Base-by-base conservation (phyloP, 1,140 invertebrate species). In the Venustaconcha ellipsiformis region DNA sequence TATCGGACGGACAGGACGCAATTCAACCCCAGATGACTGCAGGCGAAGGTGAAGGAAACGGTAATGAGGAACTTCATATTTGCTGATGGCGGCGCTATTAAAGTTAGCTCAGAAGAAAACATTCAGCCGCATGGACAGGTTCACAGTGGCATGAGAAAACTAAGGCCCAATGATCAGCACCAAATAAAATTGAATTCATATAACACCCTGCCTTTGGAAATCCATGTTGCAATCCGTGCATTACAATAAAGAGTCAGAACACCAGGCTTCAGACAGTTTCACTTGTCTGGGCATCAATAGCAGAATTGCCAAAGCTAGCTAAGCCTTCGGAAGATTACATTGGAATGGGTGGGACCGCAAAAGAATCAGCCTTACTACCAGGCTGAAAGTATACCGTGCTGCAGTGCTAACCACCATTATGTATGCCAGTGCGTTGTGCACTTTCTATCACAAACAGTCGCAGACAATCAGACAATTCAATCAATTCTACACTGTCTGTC, bases 161-260 rank as follows among this genome's bases (percentile, higher is more conserved):
- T 30, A n/a, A 65, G 80, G 80, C 57, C 67, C 76, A 2, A 82
- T 72, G 58, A 79, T 76, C 63, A 74, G 65, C 55, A 79, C 55
- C 4, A 81, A 73, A 59, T 30, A 82, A 82, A 63, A 79, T 70
- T 17, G 67, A 82, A 58, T 72, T 82, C 8, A 60, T 81, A 55
- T 57, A 71, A 63, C 81, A 81, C 57, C 63, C 58, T 12, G 63
- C 65, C 14, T 18, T 75, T 15, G 62, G 60, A 48, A 69, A 62
- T 20, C 74, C 78, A n/a, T 78, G 78, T 69, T 56, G 17, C 14
- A 70, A 80, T 63, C 78, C 69, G 14, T 59, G 12, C 14, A 15
- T 70, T 55, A 37, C n/a, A 58, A 72, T n/a, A 65, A 77, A 3
- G 64, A n/a, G 14, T 2, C 62, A 37, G 58, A 30, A 18, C 78